Evolutionary conservation across 1,140 invertebrate species (phyloP).

Genomic region (Magallana ariakensis): DNA sequence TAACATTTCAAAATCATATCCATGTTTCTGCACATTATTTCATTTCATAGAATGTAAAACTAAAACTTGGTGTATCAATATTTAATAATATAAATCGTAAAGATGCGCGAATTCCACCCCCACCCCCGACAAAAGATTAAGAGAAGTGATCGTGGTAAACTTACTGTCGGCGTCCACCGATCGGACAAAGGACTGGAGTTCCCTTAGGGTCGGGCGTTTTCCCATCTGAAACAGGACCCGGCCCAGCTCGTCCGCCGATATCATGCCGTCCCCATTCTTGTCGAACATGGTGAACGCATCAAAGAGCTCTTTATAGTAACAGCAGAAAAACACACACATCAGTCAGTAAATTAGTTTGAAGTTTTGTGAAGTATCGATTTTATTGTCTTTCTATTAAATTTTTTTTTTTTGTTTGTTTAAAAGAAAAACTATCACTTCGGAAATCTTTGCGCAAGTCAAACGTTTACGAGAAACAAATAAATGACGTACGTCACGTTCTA

Average conservation of each 20-base stretch:
- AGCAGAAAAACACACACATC: not conserved
- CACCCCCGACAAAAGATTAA: not conserved
- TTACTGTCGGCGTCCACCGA: constrained; percentile 74
- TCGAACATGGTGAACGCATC: constrained; percentile 95
- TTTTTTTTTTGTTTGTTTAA: no score
- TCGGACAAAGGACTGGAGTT: constrained; percentile 71
- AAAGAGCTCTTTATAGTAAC: constrained; percentile 66
- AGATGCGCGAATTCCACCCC: no score
- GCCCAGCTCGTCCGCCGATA: constrained; percentile 74
- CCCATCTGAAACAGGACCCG: constrained; percentile 73
- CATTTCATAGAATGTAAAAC: no score
- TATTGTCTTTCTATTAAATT: no score
- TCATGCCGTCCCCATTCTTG: constrained; percentile 96
- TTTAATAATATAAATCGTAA: no score
- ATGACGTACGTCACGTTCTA: no score
- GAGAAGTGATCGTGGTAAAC: constrained; percentile 26
- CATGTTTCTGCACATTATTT: no score
- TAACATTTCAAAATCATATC: not conserved
- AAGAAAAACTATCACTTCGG: no score
- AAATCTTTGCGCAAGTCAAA: no score
- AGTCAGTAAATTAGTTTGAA: not conserved
- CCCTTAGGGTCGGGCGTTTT: constrained; percentile 69
- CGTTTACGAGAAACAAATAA: no score
- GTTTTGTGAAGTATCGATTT: no score
- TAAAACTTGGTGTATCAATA: no score